Conservation (phyloP, 2,888 invertebrate species). For the Galeopsomyia nigrocyanea region DNA sequence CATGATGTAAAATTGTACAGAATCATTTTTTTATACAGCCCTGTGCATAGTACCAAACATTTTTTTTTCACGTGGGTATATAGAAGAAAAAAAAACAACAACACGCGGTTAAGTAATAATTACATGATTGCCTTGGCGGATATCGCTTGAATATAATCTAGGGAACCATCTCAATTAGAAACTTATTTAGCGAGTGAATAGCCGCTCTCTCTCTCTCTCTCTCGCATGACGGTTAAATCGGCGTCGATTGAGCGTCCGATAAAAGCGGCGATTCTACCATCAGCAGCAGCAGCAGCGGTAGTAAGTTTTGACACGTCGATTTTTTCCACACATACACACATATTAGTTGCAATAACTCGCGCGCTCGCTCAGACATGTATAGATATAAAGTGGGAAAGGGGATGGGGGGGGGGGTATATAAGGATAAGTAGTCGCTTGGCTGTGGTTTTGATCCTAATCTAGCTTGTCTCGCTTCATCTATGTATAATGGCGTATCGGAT, state of each 20-base stretch:
- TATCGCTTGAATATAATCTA: constrained; percentile 25
- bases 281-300: neutral
- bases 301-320: constrained; percentile 19
- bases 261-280: constrained; percentile 15
- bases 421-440: too few relatives aligned
- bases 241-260: constrained; percentile 24
- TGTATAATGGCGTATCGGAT: constrained; percentile 20
- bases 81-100: too few relatives aligned
- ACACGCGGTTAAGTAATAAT: constrained; percentile 16
- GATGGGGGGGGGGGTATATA: too few relatives aligned
- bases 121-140: constrained; percentile 4
- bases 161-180: constrained; percentile 26
- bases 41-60: too few relatives aligned
- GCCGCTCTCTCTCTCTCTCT: constrained; percentile 9
- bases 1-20: too few relatives aligned
- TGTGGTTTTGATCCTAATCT: constrained; percentile 40
- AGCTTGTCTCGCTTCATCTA: constrained; percentile 42
- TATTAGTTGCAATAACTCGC: too few relatives aligned
- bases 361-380: too few relatives aligned
- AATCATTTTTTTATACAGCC: too few relatives aligned
- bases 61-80: too few relatives aligned
- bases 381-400: too few relatives aligned
- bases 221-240: neutral
- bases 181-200: neutral
- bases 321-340: neutral